A percentile compares a stretch with the other conserved stretches of the same genome.
These are phyloP conservation scores for Nanger granti DNA, from an alignment of 2,113 vertebrate genomes.

Conservation along the genomic window DNA sequence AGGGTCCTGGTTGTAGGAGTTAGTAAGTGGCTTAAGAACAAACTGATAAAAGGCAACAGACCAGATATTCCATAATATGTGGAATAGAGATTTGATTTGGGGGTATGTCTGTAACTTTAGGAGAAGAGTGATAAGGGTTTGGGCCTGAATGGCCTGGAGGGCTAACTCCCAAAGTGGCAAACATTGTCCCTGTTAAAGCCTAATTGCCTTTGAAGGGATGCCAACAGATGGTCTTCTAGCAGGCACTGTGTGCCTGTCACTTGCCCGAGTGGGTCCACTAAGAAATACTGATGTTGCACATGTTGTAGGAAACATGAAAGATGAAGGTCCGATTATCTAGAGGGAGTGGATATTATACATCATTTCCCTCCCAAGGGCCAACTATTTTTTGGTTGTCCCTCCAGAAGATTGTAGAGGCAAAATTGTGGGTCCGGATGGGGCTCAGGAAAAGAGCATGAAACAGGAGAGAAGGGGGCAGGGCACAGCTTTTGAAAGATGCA, in stretches of 20 bases:
- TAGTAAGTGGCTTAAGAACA: neutral
- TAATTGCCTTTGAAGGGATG: neutral
- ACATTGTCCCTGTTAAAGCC: neutral
- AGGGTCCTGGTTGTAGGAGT: neutral
- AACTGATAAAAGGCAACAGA: neutral
- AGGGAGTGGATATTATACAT: neutral
- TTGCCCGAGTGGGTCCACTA: neutral
- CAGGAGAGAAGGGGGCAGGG: neutral
- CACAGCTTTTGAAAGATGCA: neutral
- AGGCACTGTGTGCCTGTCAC: neutral
- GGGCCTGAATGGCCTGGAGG: accelerated
- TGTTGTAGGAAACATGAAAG: neutral
- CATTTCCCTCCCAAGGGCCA: neutral
- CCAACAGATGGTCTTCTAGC: neutral
- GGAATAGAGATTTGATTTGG: neutral
- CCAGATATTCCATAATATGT: neutral
- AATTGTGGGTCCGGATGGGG: neutral
- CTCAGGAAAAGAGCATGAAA: neutral
- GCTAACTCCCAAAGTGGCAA: neutral
- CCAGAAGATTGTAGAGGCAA: neutral
- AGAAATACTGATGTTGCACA: neutral
- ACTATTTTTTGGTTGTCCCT: neutral
- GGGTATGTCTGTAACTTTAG: neutral
- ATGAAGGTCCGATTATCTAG: neutral
- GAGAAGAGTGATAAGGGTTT: neutral